Base-by-base conservation (phyloP, 2,888 invertebrate species). In the Cheilosia variabilis region DNA sequence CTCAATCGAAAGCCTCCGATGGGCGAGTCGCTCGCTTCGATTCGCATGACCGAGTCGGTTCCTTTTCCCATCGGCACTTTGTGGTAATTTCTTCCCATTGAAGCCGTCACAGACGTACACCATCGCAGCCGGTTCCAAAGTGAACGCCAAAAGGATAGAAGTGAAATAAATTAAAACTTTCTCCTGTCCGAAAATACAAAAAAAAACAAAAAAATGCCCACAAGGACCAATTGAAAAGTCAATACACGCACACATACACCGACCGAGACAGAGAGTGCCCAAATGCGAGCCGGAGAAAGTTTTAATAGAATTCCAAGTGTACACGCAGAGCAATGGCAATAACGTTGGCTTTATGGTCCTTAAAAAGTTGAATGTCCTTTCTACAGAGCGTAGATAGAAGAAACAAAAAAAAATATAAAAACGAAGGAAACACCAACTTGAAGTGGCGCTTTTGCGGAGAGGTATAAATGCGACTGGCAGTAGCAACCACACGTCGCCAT, bases 141-240 rank as follows among this genome's bases (percentile, higher is more conserved):
- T 53, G 50, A 22, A 47, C 31, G n/a, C 15, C 52, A 22, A 84
- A 79, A 73, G 83, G 75, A 80, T 71, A 50, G 66, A 79, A 79
- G 65, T 71, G 69, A 84, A 84, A 84, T 84, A 84, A 84, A 79
- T 84, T 84, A 84, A 84, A 84, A 84, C 80, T 84, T 84, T 69
- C 75, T 84, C 71, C 57, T 75, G 75, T 58, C 75, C 41, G 19
- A 72, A 81, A 69, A 57, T 43, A 52, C 31, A 19, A 41, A 50
- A 53, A 37, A 41, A 66, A n/a, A n/a, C n/a, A n/a, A 50, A 57
- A 71, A 27, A 76, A 69, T 57, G 53, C 69, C 60, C 57, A 75
- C 75, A 84, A 75, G 79, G 79, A 73, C 84, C 68, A 79, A 79
- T 79, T 84, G 75, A 79, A 84, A 79, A 84, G 84, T 79, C 84